Conservation (phyloP, 2,888 invertebrate genomes). For the Acleris literana region DNA sequence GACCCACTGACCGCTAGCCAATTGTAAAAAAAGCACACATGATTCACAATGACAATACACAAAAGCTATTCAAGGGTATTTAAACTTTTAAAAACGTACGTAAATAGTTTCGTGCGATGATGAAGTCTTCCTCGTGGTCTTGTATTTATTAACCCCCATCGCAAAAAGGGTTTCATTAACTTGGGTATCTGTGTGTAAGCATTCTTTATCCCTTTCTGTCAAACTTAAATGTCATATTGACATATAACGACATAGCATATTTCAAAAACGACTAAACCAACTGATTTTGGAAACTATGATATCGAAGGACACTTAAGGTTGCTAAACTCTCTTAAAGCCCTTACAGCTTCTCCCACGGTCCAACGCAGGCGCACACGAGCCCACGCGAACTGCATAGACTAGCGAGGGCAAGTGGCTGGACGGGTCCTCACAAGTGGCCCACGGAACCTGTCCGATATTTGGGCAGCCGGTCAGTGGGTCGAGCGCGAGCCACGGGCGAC, state of each 20-base stretch:
- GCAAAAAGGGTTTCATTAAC: no score
- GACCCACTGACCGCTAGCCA: slow-evolving; percentile 14
- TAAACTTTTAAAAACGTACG: background rate
- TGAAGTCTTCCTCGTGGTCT: no score
- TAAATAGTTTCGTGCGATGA: background rate
- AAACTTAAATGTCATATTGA: no score
- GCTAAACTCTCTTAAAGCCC: no score
- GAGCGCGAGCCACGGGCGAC: slow-evolving; percentile 40
- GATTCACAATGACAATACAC: slow-evolving; percentile 2
- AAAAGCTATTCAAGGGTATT: background rate
- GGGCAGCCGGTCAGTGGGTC: slow-evolving; percentile 60
- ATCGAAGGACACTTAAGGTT: no score
- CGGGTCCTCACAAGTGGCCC: slow-evolving; percentile 41
- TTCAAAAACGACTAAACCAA: no score
- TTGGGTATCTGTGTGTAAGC: no score
- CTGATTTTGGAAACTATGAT: no score
- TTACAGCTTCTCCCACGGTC: slow-evolving; percentile 7
- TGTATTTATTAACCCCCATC: no score
- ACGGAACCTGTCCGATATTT: slow-evolving; percentile 55
- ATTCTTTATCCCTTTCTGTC: no score
- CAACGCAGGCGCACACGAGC: slow-evolving; percentile 3
- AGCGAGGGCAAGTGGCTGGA: slow-evolving; percentile 43
- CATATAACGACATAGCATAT: no score
- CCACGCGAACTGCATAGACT: slow-evolving; percentile 37
- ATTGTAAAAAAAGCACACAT: slow-evolving; percentile 7